Conservation (phyloP, 2,888 invertebrate genomes). For the Melitaea athalia region DNA sequence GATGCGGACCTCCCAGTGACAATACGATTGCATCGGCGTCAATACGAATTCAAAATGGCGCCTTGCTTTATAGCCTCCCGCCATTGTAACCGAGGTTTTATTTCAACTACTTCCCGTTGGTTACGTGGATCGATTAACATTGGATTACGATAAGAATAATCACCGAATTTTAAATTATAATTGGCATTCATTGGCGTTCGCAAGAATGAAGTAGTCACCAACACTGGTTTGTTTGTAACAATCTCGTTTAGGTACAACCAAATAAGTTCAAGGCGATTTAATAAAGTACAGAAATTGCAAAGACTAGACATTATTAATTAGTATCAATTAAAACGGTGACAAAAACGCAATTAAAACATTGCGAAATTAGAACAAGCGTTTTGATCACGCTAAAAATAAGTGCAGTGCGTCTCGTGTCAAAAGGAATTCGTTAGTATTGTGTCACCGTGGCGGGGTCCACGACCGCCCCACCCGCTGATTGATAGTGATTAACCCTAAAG, state of each 20-base stretch:
- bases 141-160: slow-evolving; percentile 41
- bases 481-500: slow-evolving; percentile 39
- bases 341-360: slow-evolving; percentile 29
- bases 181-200: too few relatives aligned
- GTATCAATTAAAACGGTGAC: slow-evolving; percentile 31
- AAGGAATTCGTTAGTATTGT: slow-evolving; percentile 21
- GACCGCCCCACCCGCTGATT: slow-evolving; percentile 41
- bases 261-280: background rate
- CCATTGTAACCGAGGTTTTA: slow-evolving; percentile 49
- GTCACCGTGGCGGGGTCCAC: slow-evolving; percentile 37
- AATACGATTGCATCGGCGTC: slow-evolving; percentile 66
- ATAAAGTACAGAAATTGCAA: slow-evolving; percentile 9
- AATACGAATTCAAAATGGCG: slow-evolving; percentile 77
- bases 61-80: slow-evolving; percentile 61
- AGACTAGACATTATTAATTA: slow-evolving; percentile 23
- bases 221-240: background rate
- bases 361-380: slow-evolving; percentile 33
- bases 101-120: slow-evolving; percentile 59
- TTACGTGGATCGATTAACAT: slow-evolving; percentile 68
- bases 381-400: slow-evolving; percentile 29
- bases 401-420: slow-evolving; percentile 24
- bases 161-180: slow-evolving; percentile 22
- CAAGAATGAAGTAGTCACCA: background rate
- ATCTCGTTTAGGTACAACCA: background rate
- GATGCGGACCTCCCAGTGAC: slow-evolving; percentile 77